These are phyloP conservation scores for Chydorus sphaericus DNA, from an alignment of 2,888 invertebrate species.

Conservation along the genomic window DNA sequence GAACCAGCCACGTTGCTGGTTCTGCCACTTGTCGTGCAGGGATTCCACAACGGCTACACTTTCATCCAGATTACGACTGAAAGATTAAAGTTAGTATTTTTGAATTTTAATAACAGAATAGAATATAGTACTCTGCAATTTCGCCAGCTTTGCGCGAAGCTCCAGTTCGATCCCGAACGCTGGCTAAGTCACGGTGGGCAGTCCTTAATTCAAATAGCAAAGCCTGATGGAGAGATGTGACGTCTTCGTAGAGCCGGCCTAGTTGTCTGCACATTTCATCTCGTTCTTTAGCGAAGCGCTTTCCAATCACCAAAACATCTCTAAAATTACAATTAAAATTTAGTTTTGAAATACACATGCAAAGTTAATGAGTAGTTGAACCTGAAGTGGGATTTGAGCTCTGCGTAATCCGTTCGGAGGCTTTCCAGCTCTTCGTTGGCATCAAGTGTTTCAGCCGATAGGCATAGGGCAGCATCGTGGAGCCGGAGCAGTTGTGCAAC, in stretches of 20 bases:
- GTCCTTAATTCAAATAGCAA: constrained; percentile 18
- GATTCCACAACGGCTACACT: constrained; percentile 18
- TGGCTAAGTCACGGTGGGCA: constrained; percentile 16
- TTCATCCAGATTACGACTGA: constrained; percentile 19
- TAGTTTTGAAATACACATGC: not conserved
- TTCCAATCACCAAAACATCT: constrained; percentile 25
- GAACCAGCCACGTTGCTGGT: constrained; percentile 21
- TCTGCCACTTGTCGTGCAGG: constrained; percentile 22
- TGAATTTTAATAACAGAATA: not conserved
- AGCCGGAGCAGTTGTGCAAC: constrained; percentile 25
- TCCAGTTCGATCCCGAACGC: constrained; percentile 18
- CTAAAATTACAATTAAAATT: constrained; percentile 19
- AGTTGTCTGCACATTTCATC: constrained; percentile 25
- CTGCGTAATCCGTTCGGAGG: constrained; percentile 21
- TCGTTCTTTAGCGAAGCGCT: constrained; percentile 26
- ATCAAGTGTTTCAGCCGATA: constrained; percentile 23
- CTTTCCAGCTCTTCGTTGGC: constrained; percentile 20
- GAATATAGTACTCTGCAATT: constrained; percentile 9
- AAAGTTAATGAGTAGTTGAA: not conserved
- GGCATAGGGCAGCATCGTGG: constrained; percentile 23
- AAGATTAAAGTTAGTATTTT: not conserved
- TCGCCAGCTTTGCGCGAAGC: constrained; percentile 16
- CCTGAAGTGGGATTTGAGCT: constrained; percentile 22
- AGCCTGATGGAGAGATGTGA: constrained; percentile 21
- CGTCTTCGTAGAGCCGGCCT: constrained; percentile 21